phyloP scores from a whole-genome alignment of 2,888 invertebrate species.

The Nomada goodeniana region DNA sequence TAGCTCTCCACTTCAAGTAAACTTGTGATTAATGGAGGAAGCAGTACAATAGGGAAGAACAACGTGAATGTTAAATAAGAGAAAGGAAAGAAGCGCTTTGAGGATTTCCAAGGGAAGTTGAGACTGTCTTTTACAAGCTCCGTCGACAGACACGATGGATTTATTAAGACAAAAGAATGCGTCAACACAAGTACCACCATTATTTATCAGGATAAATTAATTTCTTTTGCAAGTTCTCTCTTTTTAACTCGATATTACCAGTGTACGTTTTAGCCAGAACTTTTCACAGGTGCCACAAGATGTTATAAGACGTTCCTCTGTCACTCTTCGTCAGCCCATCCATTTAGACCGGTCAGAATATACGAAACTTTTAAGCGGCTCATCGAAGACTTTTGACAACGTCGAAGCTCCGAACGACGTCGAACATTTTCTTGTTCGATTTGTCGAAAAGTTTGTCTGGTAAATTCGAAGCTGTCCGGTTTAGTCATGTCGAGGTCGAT shows the following conservation, averaged over 20 bases:
- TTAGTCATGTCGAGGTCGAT: background rate
- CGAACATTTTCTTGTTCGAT: background rate
- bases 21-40: too few species aligned
- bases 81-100: background rate
- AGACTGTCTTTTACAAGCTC: background rate
- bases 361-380: conserved; percentile 28
- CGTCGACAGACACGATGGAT: background rate
- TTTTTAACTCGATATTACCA: too few species aligned
- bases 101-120: background rate
- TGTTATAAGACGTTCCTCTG: background rate
- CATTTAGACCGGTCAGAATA: conserved; percentile 28
- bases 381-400: conserved; percentile 12
- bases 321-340: conserved; percentile 25
- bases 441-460: conserved; percentile 34
- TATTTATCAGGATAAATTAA: too few species aligned
- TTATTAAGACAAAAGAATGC: background rate
- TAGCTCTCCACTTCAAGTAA: too few species aligned
- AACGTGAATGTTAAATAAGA: background rate
- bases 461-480: background rate
- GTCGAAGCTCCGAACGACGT: background rate
- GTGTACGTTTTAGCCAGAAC: too few species aligned
- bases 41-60: too few species aligned
- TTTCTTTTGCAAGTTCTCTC: too few species aligned
- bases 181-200: background rate
- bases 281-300: background rate